phyloP scores from a whole-genome alignment of 1,140 invertebrate genomes.

The Pseudomyrmex gracilis region DNA sequence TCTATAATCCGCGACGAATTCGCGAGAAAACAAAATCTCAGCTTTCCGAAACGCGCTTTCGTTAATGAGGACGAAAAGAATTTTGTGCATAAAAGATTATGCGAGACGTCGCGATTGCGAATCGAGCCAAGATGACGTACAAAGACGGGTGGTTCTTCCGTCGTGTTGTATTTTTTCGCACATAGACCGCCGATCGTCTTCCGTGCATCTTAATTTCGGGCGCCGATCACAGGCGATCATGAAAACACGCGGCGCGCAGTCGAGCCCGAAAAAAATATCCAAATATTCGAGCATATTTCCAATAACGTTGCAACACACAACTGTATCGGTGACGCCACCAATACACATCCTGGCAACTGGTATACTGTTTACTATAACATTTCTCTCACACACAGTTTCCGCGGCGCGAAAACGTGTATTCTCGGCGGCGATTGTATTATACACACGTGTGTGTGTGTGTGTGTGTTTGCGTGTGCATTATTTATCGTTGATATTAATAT shows the following conservation, averaged over 20 bases:
- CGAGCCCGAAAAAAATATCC: conserved; percentile 70
- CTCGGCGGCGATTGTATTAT: background rate
- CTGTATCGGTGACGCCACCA: conserved; percentile 38
- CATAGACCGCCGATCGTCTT: conserved; percentile 44
- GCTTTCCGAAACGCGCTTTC: background rate
- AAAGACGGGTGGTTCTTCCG: background rate
- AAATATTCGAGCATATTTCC: conserved; percentile 70
- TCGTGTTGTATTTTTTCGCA: conserved; percentile 2
- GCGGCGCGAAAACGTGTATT: background rate
- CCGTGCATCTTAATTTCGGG: conserved; percentile 67
- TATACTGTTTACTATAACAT: conserved; percentile 28
- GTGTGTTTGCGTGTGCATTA: too few relatives aligned
- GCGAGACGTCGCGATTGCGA: background rate
- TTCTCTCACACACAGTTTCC: background rate
- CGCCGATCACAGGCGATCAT: conserved; percentile 71
- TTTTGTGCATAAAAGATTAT: background rate
- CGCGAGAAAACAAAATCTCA: background rate
- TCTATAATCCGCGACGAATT: too few relatives aligned
- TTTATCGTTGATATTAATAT: background rate
- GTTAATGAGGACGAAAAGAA: background rate
- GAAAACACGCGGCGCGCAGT: conserved; percentile 48
- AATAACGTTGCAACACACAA: conserved; percentile 54
- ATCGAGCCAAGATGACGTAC: conserved; percentile 8
- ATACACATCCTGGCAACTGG: background rate
- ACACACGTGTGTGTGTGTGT: too few relatives aligned